These are phyloP conservation scores for Vanacampus margaritifer DNA, from an alignment of 2,113 vertebrate genomes.

Conservation along the genomic window DNA sequence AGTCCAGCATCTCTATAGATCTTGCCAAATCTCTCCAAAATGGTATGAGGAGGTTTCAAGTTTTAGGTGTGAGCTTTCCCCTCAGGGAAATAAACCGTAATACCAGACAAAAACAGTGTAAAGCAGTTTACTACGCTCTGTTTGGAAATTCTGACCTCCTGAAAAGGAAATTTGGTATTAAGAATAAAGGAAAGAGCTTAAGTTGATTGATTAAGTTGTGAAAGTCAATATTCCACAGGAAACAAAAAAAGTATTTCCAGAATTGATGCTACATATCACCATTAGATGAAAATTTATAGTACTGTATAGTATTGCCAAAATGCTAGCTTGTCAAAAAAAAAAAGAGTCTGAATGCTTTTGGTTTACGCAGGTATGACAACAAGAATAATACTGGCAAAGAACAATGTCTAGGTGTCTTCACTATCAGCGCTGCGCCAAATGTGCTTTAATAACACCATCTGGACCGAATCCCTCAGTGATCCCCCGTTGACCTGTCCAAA, in stretches of 20 bases:
- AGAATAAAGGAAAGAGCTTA: neutral
- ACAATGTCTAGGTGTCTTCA: constrained; percentile 15
- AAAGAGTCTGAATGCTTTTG: neutral
- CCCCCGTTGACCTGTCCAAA: constrained; percentile 32
- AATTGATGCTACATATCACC: neutral
- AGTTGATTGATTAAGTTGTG: neutral
- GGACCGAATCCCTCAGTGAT: constrained; percentile 27
- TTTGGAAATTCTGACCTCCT: neutral
- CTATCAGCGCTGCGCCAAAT: constrained; percentile 19
- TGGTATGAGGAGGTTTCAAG: neutral
- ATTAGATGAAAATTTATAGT: neutral
- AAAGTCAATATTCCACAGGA: constrained; percentile 3
- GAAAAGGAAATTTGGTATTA: constrained; percentile 10
- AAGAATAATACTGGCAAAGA: constrained; percentile 2
- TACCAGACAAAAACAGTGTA: neutral
- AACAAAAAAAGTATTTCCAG: constrained; percentile 1
- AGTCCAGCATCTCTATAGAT: neutral
- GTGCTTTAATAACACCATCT: constrained; percentile 40
- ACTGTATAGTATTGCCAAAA: neutral
- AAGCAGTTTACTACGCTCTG: neutral
- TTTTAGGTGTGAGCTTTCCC: neutral
- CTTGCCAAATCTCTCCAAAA: neutral
- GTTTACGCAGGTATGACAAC: constrained; percentile 10
- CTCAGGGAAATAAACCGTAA: constrained; percentile 5
- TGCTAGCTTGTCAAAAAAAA: constrained; percentile 21